These are phyloP conservation scores for Monoplex corrugatus DNA, from an alignment of 2,888 invertebrate species.

Conservation along the genomic window DNA sequence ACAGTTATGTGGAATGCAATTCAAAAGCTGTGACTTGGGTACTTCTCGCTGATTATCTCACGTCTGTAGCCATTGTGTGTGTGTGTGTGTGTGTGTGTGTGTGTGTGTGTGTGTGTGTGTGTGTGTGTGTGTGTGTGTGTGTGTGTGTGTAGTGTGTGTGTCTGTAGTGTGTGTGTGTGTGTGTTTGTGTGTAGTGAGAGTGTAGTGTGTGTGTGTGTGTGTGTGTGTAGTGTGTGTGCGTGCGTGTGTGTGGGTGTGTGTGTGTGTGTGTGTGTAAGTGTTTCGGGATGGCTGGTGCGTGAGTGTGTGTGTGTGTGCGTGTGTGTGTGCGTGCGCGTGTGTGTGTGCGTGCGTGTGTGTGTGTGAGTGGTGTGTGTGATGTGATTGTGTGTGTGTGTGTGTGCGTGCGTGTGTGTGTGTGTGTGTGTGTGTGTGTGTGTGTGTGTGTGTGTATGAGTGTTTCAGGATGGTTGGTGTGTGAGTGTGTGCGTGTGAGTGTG, in stretches of 20 bases:
- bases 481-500: neutral
- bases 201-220: no score
- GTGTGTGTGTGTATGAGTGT: neutral
- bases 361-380: no score
- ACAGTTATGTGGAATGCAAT: no score
- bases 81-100: no score
- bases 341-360: neutral
- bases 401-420: neutral
- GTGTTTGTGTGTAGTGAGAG: neutral
- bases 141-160: no score
- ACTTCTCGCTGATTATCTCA: no score
- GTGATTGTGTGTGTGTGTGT: neutral
- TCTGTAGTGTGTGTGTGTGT: no score
- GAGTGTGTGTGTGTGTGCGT: neutral
- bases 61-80: no score
- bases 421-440: neutral
- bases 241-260: neutral
- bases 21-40: no score
- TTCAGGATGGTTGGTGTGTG: neutral
- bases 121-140: no score
- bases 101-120: no score
- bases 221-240: no score
- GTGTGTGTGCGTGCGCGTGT: constrained; percentile 6
- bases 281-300: neutral
- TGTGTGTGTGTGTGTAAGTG: constrained; percentile 9